Conservation (phyloP, 2,797 vertebrate genomes). For the Micrastur ruficollis region DNA sequence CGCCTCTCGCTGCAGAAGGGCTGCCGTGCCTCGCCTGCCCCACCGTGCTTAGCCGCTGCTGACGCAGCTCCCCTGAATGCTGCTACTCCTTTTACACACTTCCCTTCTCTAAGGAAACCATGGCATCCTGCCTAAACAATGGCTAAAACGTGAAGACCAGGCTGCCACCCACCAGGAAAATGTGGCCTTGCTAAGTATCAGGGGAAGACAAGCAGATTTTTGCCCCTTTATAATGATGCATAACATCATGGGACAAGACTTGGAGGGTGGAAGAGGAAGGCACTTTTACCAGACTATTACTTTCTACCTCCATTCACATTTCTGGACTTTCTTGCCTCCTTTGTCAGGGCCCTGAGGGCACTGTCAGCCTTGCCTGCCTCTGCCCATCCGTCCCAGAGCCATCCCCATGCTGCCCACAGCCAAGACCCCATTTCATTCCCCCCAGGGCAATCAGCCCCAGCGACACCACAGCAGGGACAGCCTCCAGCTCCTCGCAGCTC, state of each 20-base stretch:
- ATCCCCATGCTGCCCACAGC: fast-evolving
- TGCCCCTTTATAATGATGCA: fast-evolving
- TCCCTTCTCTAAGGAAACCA: not conserved
- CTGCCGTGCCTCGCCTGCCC: not conserved
- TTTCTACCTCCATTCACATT: not conserved
- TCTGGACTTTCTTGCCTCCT: not conserved
- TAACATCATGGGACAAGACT: fast-evolving
- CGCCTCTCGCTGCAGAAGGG: not conserved
- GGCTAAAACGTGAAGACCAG: fast-evolving
- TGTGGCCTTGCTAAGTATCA: fast-evolving
- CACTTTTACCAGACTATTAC: not conserved
- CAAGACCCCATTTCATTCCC: not conserved
- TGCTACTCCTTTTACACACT: not conserved
- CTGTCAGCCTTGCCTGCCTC: not conserved
- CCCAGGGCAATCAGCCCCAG: too few relatives aligned
- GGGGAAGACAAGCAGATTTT: not conserved
- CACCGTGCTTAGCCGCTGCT: fast-evolving
- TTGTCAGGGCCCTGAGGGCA: not conserved
- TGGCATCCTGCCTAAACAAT: not conserved
- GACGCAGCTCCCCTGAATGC: not conserved
- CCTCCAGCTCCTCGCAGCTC: not conserved
- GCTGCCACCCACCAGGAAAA: not conserved
- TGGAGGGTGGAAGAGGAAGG: not conserved
- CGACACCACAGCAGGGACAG: not conserved
- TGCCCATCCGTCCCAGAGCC: not conserved